Conservation (phyloP, 37 sponge, comb jelly and placozoan genomes). For the Corticium candelabrum region DNA sequence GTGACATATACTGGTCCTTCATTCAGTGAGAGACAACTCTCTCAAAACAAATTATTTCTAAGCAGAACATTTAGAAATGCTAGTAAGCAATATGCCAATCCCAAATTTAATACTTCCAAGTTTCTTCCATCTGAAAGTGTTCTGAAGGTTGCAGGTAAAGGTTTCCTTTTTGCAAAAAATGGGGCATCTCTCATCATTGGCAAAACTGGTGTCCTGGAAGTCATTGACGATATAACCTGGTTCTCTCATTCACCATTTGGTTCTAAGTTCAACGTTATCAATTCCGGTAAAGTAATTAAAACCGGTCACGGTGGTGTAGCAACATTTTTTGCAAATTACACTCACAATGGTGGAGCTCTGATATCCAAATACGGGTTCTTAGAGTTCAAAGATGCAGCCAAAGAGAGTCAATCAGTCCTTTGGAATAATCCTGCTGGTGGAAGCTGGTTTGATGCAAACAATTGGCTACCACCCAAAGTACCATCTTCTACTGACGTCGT, state of each 20-base stretch:
- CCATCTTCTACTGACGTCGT: not conserved
- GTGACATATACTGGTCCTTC: not conserved
- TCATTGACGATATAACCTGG: not conserved
- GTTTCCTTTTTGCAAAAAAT: not conserved
- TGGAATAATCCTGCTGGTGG: slow-evolving; percentile 6
- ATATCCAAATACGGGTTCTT: not conserved
- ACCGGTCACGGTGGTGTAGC: not conserved
- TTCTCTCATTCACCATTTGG: not conserved
- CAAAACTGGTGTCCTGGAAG: slow-evolving; percentile 2
- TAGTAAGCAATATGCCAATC: slow-evolving; percentile 2
- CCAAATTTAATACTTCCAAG: not conserved
- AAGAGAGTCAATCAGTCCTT: not conserved
- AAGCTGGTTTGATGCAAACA: slow-evolving; percentile 2
- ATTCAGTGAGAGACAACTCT: not conserved
- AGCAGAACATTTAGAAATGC: not conserved
- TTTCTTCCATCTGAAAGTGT: not conserved
- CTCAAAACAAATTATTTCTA: not conserved
- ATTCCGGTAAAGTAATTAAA: not conserved
- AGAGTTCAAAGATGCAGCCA: not conserved
- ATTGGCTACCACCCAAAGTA: not conserved
- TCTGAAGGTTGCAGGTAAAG: not conserved
- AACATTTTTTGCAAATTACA: not conserved
- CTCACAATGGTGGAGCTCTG: not conserved
- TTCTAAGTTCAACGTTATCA: not conserved
- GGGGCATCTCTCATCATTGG: not conserved